Evolutionary conservation across 2,888 invertebrate species (phyloP), one percentile per base, ranked within the genome.

Genomic region (Rutpela maculata): DNA sequence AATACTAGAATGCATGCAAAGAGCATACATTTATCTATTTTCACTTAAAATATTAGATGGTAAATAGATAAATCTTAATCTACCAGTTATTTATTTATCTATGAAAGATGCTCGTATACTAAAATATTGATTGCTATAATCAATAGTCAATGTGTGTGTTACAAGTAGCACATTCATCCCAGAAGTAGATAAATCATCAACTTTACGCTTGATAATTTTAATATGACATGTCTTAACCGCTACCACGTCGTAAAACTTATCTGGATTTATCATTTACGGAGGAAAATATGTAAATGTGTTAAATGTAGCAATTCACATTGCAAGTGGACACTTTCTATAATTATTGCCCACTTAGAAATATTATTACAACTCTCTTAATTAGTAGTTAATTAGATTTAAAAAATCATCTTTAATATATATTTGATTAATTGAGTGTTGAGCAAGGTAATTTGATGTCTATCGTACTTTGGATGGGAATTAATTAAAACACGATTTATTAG

Each of bases 121-220:
- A 9, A 9, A 35, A 35, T 35, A 35, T 35, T 35, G 9, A 26
- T 26, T 35, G 31, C 31, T 35, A 35, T 35, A 6, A 70, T 63
- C 65, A 75, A 56, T 65, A 65, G 26, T 65, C 65, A 26, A 70
- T 57, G 75, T 43, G 50, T 56, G 69, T 50, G n/a, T 70, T 65
- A 70, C 63, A 50, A 70, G 75, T 75, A 75, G 75, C 75, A 56
- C 55, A 65, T 59, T 22, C 22, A 62, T 75, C 55, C 69, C 31
- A 35, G 56, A 15, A 17, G 56, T 15, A 22, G 12, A 75, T 75
- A 70, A 75, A 75, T 75, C 75, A 75, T 75, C 57, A 22, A 65
- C 70, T 75, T 59, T 70, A 70, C 59, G 75, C 75, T 57, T 63
- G 65, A 67, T 75, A 75, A 67, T 75, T 75, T 70, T 70, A 75